A percentile compares a stretch with the other conserved stretches of the same genome.
These are phyloP conservation scores for Pedetes capensis DNA, from an alignment of 2,113 vertebrate genomes.

Conservation along the genomic window DNA sequence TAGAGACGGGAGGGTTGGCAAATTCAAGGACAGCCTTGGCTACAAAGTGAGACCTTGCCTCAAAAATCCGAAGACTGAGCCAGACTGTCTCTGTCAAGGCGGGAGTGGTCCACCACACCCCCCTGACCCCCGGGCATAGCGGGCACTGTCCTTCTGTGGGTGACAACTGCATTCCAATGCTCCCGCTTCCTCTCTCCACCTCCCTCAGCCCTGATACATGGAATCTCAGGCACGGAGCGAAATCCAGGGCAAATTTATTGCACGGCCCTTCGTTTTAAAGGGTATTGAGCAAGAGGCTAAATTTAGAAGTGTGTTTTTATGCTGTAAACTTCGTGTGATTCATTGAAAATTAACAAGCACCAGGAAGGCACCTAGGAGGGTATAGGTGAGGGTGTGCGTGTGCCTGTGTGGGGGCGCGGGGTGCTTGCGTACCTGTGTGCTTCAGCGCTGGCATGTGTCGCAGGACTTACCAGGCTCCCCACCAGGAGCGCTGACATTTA, in stretches of 20 bases:
- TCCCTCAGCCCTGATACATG: neutral
- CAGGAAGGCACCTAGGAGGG: neutral
- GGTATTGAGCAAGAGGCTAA: conserved; percentile 18
- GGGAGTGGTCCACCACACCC: neutral
- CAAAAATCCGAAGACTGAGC: too few species aligned
- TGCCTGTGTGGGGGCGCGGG: neutral
- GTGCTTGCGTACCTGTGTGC: neutral
- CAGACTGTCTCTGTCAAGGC: too few species aligned
- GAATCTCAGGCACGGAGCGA: neutral
- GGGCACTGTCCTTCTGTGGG: too few species aligned
- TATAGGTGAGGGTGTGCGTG: neutral
- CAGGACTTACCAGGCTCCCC: neutral
- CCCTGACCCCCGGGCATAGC: too few species aligned
- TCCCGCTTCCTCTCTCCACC: neutral
- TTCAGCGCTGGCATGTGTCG: neutral
- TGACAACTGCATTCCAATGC: rapidly evolving
- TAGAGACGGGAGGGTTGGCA: too few species aligned
- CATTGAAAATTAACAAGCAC: conserved; percentile 18
- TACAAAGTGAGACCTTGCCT: too few species aligned
- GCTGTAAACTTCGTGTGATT: conserved; percentile 36
- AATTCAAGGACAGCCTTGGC: too few species aligned
- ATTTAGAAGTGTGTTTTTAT: conserved; percentile 17
- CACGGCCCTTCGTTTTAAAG: neutral
- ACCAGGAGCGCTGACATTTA: neutral
- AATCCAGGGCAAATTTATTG: neutral